Conservation (phyloP, 2,113 vertebrate genomes). For the Xenus cinereus region DNA sequence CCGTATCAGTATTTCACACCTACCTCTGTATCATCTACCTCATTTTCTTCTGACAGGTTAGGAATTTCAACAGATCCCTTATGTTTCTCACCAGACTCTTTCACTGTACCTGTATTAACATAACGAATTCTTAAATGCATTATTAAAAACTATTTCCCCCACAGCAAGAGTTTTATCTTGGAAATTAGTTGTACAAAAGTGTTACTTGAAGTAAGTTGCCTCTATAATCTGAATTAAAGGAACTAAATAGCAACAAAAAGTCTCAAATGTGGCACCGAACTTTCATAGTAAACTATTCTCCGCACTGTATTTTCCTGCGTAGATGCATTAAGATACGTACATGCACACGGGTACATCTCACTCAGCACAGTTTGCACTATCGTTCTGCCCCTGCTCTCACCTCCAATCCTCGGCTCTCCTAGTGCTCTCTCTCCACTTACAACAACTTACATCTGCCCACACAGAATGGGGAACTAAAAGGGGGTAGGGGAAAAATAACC, state of each 20-base stretch:
- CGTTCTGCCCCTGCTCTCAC: neutral
- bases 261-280: neutral
- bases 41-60: constrained; percentile 78
- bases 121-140: constrained; percentile 52
- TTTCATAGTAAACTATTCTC: neutral
- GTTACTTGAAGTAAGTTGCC: neutral
- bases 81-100: constrained; percentile 73
- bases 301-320: fast-evolving
- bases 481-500: neutral
- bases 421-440: no score
- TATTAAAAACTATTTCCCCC: constrained; percentile 43
- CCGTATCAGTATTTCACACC: constrained; percentile 14
- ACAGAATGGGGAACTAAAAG: neutral
- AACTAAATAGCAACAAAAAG: neutral
- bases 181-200: neutral
- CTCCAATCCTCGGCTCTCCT: fast-evolving
- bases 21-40: constrained; percentile 75
- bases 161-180: neutral
- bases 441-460: neutral
- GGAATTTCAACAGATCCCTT: constrained; percentile 75
- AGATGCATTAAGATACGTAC: fast-evolving
- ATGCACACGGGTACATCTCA: neutral
- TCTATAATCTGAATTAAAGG: neutral
- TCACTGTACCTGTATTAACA: constrained; percentile 73
- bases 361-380: neutral